Conservation (phyloP, 2,888 invertebrate species). For the Cantharis nigra region DNA sequence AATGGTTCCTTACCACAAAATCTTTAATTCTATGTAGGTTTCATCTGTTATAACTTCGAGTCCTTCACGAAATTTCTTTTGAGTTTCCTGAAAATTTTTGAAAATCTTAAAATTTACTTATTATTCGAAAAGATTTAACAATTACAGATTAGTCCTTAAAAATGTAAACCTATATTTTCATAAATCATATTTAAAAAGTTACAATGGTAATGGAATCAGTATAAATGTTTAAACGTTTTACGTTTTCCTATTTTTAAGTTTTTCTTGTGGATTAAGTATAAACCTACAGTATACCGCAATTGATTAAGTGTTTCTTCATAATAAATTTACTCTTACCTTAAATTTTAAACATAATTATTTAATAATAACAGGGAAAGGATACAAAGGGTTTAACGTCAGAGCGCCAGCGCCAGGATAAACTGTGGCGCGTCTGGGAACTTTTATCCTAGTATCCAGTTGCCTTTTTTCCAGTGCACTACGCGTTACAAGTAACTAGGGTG, state of each 20-base stretch:
- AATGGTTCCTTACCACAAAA: no score
- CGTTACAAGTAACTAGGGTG: slow-evolving; percentile 21
- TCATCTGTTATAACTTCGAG: no score
- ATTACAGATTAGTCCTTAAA: no score
- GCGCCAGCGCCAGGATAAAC: slow-evolving; percentile 35
- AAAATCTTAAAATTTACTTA: no score
- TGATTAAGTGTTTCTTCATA: background rate
- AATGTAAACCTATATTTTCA: no score
- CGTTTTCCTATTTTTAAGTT: background rate
- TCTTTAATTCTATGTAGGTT: no score
- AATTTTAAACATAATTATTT: slow-evolving; percentile 6
- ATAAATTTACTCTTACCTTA: background rate
- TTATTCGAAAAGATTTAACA: no score
- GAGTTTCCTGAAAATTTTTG: no score
- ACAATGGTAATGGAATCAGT: background rate
- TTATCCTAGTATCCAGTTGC: slow-evolving; percentile 24
- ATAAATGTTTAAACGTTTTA: background rate
- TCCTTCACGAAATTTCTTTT: no score
- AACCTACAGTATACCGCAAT: background rate
- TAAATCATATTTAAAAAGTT: no score
- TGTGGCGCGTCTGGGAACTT: slow-evolving; percentile 24
- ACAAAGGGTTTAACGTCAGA: slow-evolving; percentile 21
- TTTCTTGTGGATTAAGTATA: background rate
- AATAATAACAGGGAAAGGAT: slow-evolving; percentile 11
- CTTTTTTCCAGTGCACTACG: slow-evolving; percentile 29